Percentiles rank a stretch among this genome's conserved stretches.
These are phyloP conservation scores for Aporophyla nigra DNA, from an alignment of 2,888 invertebrate genomes.

Conservation along the genomic window DNA sequence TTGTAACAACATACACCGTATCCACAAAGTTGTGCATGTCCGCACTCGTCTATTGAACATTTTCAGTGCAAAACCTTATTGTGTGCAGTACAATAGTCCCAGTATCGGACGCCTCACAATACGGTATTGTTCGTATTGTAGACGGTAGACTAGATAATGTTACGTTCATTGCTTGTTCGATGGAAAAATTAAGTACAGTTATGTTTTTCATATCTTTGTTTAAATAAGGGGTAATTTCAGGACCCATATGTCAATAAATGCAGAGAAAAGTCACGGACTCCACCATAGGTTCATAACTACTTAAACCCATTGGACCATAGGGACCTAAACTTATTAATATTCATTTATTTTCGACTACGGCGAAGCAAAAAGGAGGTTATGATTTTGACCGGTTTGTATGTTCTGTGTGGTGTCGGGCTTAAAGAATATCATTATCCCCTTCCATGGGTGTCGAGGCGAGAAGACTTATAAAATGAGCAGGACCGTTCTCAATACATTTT, in stretches of 20 bases:
- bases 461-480: too few relatives aligned
- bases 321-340: too few relatives aligned
- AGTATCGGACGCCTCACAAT: conserved; percentile 65
- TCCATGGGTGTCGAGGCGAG: too few relatives aligned
- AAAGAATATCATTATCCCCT: too few relatives aligned
- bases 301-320: too few relatives aligned
- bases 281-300: too few relatives aligned
- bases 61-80: conserved; percentile 68
- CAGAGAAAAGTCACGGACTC: background rate
- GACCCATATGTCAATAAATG: background rate
- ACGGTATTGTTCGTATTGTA: conserved; percentile 64
- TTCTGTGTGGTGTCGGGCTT: too few relatives aligned
- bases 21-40: conserved; percentile 52
- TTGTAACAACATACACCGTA: conserved; percentile 46
- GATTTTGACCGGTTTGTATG: too few relatives aligned
- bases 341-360: too few relatives aligned
- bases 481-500: too few relatives aligned
- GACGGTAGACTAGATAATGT: conserved; percentile 59
- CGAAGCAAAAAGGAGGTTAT: too few relatives aligned
- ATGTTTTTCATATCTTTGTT: conserved; percentile 22
- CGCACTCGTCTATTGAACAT: conserved; percentile 53
- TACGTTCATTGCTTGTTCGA: conserved; percentile 51
- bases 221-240: background rate
- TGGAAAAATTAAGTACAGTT: conserved; percentile 44
- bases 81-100: conserved; percentile 61